A percentile compares a stretch with the other conserved stretches of the same genome.
These are phyloP conservation scores for Semotilus atromaculatus DNA, from an alignment of 2,797 vertebrate genomes.

Conservation along the genomic window DNA sequence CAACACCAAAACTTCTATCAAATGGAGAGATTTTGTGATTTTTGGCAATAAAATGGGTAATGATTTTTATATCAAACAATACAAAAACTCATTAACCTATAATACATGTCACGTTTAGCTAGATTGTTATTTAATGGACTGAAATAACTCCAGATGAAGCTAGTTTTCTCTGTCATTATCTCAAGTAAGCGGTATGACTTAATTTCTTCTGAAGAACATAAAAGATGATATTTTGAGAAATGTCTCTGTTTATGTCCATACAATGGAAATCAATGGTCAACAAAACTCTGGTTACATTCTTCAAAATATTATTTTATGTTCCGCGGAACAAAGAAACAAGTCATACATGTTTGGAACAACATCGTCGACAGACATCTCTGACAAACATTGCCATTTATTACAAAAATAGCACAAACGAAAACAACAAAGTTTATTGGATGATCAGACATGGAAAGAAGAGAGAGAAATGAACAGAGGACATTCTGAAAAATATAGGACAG, in stretches of 20 bases:
- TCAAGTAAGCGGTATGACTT: neutral
- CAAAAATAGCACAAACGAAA: constrained; percentile 18
- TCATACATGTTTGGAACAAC: neutral
- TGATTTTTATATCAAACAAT: neutral
- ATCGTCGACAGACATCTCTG: neutral
- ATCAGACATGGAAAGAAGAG: neutral
- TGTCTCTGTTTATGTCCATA: neutral
- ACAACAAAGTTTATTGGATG: neutral
- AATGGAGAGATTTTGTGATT: neutral
- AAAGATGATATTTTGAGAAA: neutral
- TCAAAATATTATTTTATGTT: neutral
- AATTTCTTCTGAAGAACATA: neutral
- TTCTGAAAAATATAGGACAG: constrained; percentile 10
- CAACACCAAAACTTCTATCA: neutral
- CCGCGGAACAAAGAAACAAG: neutral
- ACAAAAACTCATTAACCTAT: neutral
- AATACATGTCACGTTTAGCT: neutral
- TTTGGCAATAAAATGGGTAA: constrained; percentile 5
- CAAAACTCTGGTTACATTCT: neutral
- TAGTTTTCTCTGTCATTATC: neutral
- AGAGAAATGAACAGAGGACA: neutral
- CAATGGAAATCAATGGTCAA: neutral
- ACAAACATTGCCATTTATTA: neutral
- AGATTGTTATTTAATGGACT: neutral
- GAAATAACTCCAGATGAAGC: neutral